These are phyloP conservation scores for Micoletzkya japonica DNA, from an alignment of 2,888 invertebrate genomes.

Conservation along the genomic window DNA sequence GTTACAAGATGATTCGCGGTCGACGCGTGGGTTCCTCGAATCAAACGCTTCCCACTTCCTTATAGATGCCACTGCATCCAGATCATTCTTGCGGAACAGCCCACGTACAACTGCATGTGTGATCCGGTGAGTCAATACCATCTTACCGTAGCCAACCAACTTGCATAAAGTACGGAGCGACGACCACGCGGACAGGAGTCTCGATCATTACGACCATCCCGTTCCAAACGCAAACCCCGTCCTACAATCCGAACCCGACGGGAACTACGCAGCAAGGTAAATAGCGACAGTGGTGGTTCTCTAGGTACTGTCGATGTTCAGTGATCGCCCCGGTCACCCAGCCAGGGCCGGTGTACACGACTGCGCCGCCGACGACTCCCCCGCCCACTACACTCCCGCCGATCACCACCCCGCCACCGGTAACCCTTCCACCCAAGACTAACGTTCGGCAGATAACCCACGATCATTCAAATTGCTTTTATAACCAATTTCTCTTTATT, in stretches of 20 bases:
- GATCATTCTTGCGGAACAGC: slow-evolving; percentile 47
- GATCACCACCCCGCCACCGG: no score
- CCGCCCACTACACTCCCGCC: background rate
- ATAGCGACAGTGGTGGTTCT: no score
- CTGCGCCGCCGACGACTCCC: background rate
- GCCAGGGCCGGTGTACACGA: background rate
- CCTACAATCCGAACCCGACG: no score
- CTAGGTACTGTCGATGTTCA: no score
- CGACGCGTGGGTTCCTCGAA: background rate
- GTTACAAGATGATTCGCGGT: no score
- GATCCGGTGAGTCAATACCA: slow-evolving; percentile 19
- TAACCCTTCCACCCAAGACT: no score
- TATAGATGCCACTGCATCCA: slow-evolving; percentile 50
- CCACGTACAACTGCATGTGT: slow-evolving; percentile 50
- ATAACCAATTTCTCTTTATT: no score
- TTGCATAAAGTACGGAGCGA: background rate
- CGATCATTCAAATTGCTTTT: no score
- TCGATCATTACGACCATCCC: no score
- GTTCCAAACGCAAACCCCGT: no score
- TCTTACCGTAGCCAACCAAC: background rate
- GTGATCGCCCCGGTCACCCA: background rate
- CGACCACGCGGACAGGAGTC: no score
- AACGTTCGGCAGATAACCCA: background rate
- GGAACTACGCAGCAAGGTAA: no score
- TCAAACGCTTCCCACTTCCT: background rate